Percentiles rank a stretch among this genome's conserved stretches.
Evolutionary conservation across 2,888 invertebrate species (phyloP).

Genomic region (Diloba caeruleocephala): DNA sequence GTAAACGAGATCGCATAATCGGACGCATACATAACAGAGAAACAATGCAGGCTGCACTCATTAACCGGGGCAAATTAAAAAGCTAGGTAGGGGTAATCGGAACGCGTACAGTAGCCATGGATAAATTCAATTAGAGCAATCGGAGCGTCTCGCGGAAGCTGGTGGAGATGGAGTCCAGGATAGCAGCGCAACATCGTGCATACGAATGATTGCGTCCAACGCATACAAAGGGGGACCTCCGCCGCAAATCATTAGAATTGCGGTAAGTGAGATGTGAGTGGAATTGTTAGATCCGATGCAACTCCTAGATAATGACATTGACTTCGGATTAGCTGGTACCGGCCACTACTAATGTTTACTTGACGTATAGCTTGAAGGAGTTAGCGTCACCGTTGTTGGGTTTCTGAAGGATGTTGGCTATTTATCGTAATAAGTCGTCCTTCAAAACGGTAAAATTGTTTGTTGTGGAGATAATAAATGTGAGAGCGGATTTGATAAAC

Average conservation of each 20-base stretch:
- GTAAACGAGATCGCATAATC: slow-evolving; percentile 85
- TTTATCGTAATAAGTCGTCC: slow-evolving; percentile 36
- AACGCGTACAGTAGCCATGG: slow-evolving; percentile 55
- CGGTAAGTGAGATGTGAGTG: slow-evolving; percentile 85
- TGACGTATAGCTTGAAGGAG: slow-evolving; percentile 47
- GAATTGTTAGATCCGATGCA: slow-evolving; percentile 79
- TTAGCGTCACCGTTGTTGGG: slow-evolving; percentile 50
- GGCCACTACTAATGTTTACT: slow-evolving; percentile 63
- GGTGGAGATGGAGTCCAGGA: slow-evolving; percentile 74
- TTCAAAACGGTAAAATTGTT: slow-evolving; percentile 43
- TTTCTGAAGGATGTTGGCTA: slow-evolving; percentile 10
- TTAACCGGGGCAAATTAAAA: slow-evolving; percentile 70
- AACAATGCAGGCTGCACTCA: slow-evolving; percentile 69
- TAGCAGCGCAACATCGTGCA: slow-evolving; percentile 71
- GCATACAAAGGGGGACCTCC: slow-evolving; percentile 85
- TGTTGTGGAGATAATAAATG: slow-evolving; percentile 52
- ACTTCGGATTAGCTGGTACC: slow-evolving; percentile 75
- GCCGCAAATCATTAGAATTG: slow-evolving; percentile 85
- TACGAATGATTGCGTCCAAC: slow-evolving; percentile 70
- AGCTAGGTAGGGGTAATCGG: slow-evolving; percentile 69
- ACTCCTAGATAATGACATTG: slow-evolving; percentile 76
- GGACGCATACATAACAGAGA: slow-evolving; percentile 78
- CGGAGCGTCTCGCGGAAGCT: slow-evolving; percentile 81
- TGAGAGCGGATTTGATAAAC: slow-evolving; percentile 59
- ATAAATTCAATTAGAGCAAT: slow-evolving; percentile 87